Conservation (phyloP, 2,888 invertebrate genomes). For the Hemicrepidius hirtus region DNA sequence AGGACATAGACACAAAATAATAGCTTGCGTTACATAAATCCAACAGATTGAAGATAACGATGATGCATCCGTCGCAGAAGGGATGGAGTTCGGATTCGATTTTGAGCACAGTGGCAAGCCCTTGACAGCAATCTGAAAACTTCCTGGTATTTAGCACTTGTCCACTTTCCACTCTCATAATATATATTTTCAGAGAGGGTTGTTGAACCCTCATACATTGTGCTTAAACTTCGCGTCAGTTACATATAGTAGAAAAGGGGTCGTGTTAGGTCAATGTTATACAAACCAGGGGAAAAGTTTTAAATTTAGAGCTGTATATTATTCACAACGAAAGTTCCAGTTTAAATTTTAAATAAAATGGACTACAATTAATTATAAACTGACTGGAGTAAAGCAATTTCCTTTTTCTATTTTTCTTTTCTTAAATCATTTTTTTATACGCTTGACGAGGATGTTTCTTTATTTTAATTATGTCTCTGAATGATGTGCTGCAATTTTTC, state of each 20-base stretch:
- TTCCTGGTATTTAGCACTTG: constrained; percentile 32
- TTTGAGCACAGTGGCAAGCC: constrained; percentile 14
- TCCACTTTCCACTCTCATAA: constrained; percentile 23
- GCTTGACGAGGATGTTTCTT: too few species aligned
- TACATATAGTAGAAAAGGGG: constrained; percentile 1
- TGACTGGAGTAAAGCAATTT: too few species aligned
- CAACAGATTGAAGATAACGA: constrained; percentile 11
- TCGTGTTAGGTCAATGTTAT: background rate
- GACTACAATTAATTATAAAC: background rate
- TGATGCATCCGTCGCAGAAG: constrained; percentile 16
- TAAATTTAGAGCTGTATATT: background rate
- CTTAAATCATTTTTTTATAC: too few species aligned
- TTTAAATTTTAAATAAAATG: background rate
- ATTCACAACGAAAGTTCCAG: background rate
- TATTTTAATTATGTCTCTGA: too few species aligned
- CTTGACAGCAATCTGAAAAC: constrained; percentile 33
- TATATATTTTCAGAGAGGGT: constrained; percentile 6
- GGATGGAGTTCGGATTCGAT: constrained; percentile 24
- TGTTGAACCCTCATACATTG: constrained; percentile 14
- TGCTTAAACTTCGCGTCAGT: constrained; percentile 3
- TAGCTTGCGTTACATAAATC: constrained; percentile 32
- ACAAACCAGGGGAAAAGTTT: background rate
- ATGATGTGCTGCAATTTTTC: too few species aligned
- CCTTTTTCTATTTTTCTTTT: too few species aligned
- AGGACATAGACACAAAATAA: constrained; percentile 29